phyloP scores from a whole-genome alignment of 2,888 invertebrate genomes.

The Drosophila pullipes region DNA sequence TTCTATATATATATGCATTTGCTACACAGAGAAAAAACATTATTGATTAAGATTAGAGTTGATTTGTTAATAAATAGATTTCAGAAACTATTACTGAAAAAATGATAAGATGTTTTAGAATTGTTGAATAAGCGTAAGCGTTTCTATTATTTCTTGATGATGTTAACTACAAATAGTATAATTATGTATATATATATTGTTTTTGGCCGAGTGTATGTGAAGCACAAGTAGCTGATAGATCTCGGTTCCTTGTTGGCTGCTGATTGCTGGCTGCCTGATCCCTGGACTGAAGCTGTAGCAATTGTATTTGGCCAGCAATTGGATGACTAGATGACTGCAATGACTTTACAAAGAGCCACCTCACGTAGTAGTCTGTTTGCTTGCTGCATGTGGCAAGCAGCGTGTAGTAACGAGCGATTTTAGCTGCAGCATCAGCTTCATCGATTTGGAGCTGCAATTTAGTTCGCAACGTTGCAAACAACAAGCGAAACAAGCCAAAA shows the following conservation, averaged over 20 bases:
- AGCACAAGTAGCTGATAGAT: slow-evolving; percentile 38
- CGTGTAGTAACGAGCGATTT: slow-evolving; percentile 47
- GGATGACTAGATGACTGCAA: slow-evolving; percentile 61
- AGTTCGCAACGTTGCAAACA: slow-evolving; percentile 27
- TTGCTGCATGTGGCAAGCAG: slow-evolving; percentile 48
- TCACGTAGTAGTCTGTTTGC: slow-evolving; percentile 60
- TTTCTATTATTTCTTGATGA: not conserved
- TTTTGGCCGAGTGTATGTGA: not conserved
- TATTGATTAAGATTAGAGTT: not conserved
- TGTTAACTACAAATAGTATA: not conserved
- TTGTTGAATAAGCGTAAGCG: not conserved
- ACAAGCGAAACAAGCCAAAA: slow-evolving; percentile 44
- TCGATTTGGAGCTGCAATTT: slow-evolving; percentile 55
- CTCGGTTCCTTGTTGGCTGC: slow-evolving; percentile 25
- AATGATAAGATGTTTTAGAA: not conserved
- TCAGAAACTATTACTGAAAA: not conserved
- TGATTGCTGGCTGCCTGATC: slow-evolving; percentile 17
- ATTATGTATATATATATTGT: not conserved
- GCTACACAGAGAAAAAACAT: slow-evolving; percentile 4
- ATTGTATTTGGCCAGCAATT: slow-evolving; percentile 68
- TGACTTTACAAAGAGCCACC: slow-evolving; percentile 42
- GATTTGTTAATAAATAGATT: not conserved
- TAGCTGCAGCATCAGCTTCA: slow-evolving; percentile 24
- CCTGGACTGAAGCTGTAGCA: slow-evolving; percentile 41
- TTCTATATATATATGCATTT: not conserved